Conservation (phyloP, 2,888 invertebrate genomes). For the Anthophora plumipes region DNA sequence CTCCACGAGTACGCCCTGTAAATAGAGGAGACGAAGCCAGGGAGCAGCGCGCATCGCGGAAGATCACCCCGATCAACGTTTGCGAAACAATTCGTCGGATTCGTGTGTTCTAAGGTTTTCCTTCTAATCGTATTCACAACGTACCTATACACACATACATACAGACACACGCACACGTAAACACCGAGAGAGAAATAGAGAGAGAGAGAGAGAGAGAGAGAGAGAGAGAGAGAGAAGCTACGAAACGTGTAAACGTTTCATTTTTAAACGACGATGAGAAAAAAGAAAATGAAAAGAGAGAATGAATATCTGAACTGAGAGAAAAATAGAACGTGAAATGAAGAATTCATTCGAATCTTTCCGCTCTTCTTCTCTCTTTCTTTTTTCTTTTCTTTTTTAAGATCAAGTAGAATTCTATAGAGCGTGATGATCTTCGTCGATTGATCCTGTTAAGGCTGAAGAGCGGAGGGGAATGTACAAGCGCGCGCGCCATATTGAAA, state of each 20-base stretch:
- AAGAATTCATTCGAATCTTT: background rate
- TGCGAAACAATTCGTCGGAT: conserved; percentile 37
- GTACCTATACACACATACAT: too few relatives aligned
- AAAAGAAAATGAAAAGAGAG: background rate
- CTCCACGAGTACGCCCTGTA: conserved; percentile 43
- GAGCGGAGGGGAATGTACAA: background rate
- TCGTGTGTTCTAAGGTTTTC: conserved; percentile 24
- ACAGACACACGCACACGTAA: too few relatives aligned
- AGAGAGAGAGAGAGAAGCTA: too few relatives aligned
- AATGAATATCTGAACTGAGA: background rate
- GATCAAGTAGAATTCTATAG: background rate
- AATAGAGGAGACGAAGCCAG: conserved; percentile 45
- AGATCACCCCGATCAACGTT: conserved; percentile 61
- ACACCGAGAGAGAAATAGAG: too few relatives aligned
- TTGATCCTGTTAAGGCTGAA: background rate
- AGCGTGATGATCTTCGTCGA: background rate
- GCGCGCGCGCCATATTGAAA: conserved; percentile 9
- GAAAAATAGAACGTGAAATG: background rate
- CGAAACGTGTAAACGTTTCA: background rate
- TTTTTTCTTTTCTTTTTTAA: too few relatives aligned
- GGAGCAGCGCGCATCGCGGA: conserved; percentile 50
- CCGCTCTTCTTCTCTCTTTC: background rate
- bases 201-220: too few relatives aligned
- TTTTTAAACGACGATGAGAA: conserved; percentile 4
- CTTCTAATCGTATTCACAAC: background rate